These are phyloP conservation scores for Lasioglossum pauxillum DNA, from an alignment of 2,888 invertebrate species.

Conservation along the genomic window DNA sequence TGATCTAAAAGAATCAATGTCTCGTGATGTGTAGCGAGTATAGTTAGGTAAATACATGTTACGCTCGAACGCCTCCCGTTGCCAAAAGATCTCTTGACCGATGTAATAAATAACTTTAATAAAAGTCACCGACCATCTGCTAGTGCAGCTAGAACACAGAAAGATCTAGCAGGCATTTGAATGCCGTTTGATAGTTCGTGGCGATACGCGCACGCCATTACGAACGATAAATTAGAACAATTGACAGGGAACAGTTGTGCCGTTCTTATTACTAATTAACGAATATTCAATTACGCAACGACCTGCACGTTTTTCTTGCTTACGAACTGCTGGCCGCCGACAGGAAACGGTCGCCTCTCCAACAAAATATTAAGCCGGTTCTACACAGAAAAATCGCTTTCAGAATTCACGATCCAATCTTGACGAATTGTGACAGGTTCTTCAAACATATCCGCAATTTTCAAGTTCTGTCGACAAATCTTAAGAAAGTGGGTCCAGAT, in stretches of 20 bases:
- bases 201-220: not conserved
- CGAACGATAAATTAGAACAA: not conserved
- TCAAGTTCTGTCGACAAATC: too few relatives aligned
- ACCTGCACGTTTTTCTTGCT: not conserved
- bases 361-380: not conserved
- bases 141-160: not conserved
- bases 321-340: not conserved
- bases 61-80: slow-evolving; percentile 5
- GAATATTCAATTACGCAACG: slow-evolving; percentile 13
- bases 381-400: not conserved
- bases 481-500: too few relatives aligned
- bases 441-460: not conserved
- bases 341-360: not conserved
- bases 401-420: not conserved
- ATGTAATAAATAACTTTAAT: slow-evolving; percentile 25
- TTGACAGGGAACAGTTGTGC: not conserved
- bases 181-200: not conserved
- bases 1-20: not conserved
- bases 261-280: slow-evolving; percentile 9
- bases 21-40: not conserved
- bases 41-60: not conserved
- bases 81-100: slow-evolving; percentile 10
- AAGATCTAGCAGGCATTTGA: not conserved
- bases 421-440: not conserved
- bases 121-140: slow-evolving; percentile 6